phyloP scores from a whole-genome alignment of 1,140 invertebrate genomes.

The Gonioctena quinquepunctata region DNA sequence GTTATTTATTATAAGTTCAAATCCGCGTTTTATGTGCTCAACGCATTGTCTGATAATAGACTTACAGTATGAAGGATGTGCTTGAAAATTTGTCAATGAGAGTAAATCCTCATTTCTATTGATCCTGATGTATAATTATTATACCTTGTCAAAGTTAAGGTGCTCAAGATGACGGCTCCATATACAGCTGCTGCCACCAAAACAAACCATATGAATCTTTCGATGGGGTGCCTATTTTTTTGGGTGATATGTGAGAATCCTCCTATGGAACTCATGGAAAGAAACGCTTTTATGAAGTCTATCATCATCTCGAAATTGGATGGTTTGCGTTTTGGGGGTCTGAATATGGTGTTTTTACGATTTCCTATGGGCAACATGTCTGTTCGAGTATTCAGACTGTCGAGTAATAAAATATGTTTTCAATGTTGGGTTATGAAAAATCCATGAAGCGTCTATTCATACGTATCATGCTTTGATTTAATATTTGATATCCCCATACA shows the following conservation, averaged over 20 bases:
- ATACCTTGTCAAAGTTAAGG: conserved; percentile 63
- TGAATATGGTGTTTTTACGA: not conserved
- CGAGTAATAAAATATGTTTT: too few relatives aligned
- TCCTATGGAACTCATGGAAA: conserved; percentile 28
- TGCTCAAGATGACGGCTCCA: conserved; percentile 59
- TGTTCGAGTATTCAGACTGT: too few relatives aligned
- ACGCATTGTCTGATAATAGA: too few relatives aligned
- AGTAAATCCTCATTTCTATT: too few relatives aligned
- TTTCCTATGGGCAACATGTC: not conserved
- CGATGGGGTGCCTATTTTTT: conserved; percentile 33
- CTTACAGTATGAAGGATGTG: too few relatives aligned
- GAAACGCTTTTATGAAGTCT: conserved; percentile 24
- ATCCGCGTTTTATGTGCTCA: too few relatives aligned
- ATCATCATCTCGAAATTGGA: not conserved
- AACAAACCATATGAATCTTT: conserved; percentile 56
- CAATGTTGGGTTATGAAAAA: not conserved
- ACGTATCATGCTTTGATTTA: not conserved
- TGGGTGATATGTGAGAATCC: conserved; percentile 30
- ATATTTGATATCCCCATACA: not conserved
- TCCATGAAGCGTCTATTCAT: too few relatives aligned
- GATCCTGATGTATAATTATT: too few relatives aligned
- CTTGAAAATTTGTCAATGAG: too few relatives aligned
- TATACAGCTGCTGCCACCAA: conserved; percentile 56
- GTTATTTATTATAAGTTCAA: too few relatives aligned
- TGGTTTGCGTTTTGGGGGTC: not conserved